Evolutionary conservation across 2,888 invertebrate genomes (phyloP), one percentile per base, ranked within the genome.

Genomic region (Cerceris ruficornis): DNA sequence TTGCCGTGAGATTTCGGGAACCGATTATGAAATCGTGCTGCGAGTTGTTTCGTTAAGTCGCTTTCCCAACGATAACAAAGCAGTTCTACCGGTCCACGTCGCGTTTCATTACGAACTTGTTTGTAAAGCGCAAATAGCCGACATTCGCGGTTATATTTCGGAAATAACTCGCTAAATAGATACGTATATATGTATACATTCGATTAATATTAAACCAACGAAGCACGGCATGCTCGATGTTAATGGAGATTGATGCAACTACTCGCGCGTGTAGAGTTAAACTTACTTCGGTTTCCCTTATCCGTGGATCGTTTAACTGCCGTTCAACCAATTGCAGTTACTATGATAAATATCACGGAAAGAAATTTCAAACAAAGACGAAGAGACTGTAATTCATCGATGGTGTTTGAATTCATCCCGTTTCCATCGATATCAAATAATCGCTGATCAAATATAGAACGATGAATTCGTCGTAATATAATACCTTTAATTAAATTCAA

Each of bases 241-340:
- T 78, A 78, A 79, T 77, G 61, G 66, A 73, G 73, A 77, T 69
- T 69, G 73, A 79, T 78, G 73, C 62, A 65, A 64, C 67, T 68
- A 59, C 62, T 67, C 17, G 50, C n/a, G 11, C 41, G 43, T 60
- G 59, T 42, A 42, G 43, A 62, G 77, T 69, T 59, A 43, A 46
- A 66, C 65, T 77, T 77, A 77, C n/a, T 59, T 46, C 52, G 43
- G 46, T 64, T 54, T 54, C 14, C 68, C 42, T 60, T 57, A 60
- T 43, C 11, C 49, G 49, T 58, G 76, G 50, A 46, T 68, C 68
- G 49, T 65, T 75, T 76, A 49, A 15, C 9, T 17, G 17, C n/a
- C n/a, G 46, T 60, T 49, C 62, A 64, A 15, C n/a, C 50, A 39
- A 65, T 75, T 49, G 60, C 42, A 59, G 54, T 57, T 17, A n/a